Evolutionary conservation across 2,797 vertebrate species (phyloP).

Genomic region (Manis crassicaudata): DNA sequence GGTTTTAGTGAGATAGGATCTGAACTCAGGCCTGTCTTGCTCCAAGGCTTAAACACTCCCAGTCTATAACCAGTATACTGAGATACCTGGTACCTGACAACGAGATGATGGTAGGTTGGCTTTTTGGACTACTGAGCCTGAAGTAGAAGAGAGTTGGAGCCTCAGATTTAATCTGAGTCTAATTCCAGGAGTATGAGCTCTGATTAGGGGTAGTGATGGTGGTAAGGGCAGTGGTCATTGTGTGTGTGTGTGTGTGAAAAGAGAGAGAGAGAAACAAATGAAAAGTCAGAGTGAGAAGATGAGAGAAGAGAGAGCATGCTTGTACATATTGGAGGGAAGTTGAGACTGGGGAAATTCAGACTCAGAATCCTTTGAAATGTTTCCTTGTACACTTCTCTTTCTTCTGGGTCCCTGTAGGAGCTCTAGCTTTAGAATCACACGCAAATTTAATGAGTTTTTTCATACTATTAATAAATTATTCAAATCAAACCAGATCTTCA

Average conservation of each 20-base stretch:
- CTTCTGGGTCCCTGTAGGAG: background rate
- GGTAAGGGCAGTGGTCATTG: background rate
- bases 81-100: too few relatives aligned
- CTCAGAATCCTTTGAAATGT: constrained; percentile 40
- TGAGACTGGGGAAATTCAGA: background rate
- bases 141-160: too few relatives aligned
- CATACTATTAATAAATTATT: constrained; percentile 55
- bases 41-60: too few relatives aligned
- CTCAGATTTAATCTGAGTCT: background rate
- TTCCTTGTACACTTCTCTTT: background rate
- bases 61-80: too few relatives aligned
- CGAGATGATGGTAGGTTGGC: too few relatives aligned
- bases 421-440: constrained; percentile 35
- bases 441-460: constrained; percentile 52
- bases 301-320: background rate
- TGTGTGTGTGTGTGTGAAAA: background rate
- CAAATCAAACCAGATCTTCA: constrained; percentile 35
- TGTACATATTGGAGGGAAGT: background rate
- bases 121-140: too few relatives aligned
- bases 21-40: too few relatives aligned
- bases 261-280: background rate
- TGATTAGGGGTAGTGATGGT: background rate
- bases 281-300: background rate
- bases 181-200: background rate
- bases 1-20: too few relatives aligned